Evolutionary conservation across 2,797 vertebrate species (phyloP), one percentile per base, ranked within the genome.

Genomic region (Acrossocheilus wenchowensis): DNA sequence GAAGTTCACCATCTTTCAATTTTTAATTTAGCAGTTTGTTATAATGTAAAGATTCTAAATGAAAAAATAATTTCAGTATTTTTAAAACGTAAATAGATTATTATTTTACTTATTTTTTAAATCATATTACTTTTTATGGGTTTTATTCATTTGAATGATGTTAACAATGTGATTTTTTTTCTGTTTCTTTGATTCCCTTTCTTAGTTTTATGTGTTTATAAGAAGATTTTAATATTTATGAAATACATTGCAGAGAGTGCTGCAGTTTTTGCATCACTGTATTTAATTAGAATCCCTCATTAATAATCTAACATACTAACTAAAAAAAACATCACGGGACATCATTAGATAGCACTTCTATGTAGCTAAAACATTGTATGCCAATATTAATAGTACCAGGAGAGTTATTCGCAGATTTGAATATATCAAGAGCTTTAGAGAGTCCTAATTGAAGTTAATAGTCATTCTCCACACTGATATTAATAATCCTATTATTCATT

Each of bases 401-500:
- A 34, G 66, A 60, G 69, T 66, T 83, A 21, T 69, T 30, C 6
- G 6, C 26, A 79, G 82, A 87, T 86, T 89, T 87, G 74, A 85
- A 84, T 86, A 62, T 91, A 85, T 89, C 87, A 69, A 48, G 73
- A 82, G 85, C 87, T 90, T 90, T 81, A 79, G 75, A 75, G 64
- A 87, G 83, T 77, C 87, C 60, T 91, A 89, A 92, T 87, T 91
- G 84, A 86, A 86, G 80, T 75, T 93, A 93, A 91, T 95, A 90
- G 88, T 81, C 79, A 45, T 90, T 91, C 90, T 91, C 89, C 91
- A 91, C 89, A 84, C 81, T 82, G 39, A 69, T 72, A 77, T 84
- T 89, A 90, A 89, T 94, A 95, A 95, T 95, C 93, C 91, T 91
- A 90, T 95, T 94, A 94, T 87, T 88, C 72, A 88, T 86, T 82